phyloP scores from a whole-genome alignment of 2,113 vertebrate genomes.

The Barnardius zonarius region DNA sequence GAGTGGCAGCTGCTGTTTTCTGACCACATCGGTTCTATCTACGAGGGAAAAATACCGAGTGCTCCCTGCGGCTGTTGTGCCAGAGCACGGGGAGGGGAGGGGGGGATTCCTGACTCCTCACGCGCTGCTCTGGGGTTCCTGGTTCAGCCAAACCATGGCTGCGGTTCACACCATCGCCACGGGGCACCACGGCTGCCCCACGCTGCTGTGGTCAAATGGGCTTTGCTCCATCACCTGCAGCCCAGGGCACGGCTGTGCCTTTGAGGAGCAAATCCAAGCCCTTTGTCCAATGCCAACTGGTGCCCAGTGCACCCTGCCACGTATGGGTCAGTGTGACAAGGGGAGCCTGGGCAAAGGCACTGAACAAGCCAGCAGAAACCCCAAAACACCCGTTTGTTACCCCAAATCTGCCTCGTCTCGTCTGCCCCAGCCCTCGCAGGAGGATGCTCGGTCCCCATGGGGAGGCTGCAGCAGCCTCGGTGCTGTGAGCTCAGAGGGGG shows the following conservation, averaged over 20 bases:
- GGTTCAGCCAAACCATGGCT: background rate
- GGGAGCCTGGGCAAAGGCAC: background rate
- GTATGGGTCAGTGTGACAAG: rapidly evolving
- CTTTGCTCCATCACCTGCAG: background rate
- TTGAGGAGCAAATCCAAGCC: background rate
- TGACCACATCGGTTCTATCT: conserved; percentile 39
- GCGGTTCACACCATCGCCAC: rapidly evolving
- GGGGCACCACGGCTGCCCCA: rapidly evolving
- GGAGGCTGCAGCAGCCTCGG: background rate
- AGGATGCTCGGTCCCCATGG: rapidly evolving
- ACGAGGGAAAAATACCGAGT: background rate
- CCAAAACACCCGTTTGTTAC: background rate
- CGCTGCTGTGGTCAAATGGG: rapidly evolving
- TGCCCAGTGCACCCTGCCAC: rapidly evolving
- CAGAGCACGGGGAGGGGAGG: rapidly evolving
- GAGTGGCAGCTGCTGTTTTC: conserved; percentile 56
- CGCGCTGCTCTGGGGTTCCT: rapidly evolving
- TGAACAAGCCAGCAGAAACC: background rate
- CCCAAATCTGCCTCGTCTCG: background rate
- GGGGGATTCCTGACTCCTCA: rapidly evolving
- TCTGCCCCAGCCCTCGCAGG: background rate
- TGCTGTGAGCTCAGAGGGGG: background rate
- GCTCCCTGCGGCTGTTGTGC: background rate
- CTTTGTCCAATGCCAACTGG: background rate
- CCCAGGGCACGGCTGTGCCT: rapidly evolving